Base-by-base conservation (phyloP, 1,140 invertebrate genomes). In the Scaptomyza pallida region DNA sequence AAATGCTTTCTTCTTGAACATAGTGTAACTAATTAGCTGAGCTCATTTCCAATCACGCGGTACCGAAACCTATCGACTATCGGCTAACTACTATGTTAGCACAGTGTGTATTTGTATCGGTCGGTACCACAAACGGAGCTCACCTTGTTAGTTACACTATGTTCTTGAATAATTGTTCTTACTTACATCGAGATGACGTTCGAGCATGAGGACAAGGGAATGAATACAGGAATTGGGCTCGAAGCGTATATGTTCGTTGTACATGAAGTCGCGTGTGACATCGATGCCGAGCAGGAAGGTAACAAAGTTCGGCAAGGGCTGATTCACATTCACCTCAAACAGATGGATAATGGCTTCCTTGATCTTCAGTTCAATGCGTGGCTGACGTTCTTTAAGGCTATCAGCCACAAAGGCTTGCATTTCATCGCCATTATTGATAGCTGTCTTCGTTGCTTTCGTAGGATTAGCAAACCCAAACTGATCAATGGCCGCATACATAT, bases 231-330 rank as follows among this genome's bases (percentile, higher is more conserved):
- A 97, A 0, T 96, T 95, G 68, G 94, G 95, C 12, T 97, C 94
- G 40, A 95, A 50, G 21, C 95, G 26, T 94, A 83, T 94, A 93
- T 90, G 95, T 93, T 3, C 95, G 30, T 93, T 94, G 37, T 71
- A 55, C 78, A 63, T 78, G 19, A 82, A 78, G 10, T 95, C 93
- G 47, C 94, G 94, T 3, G 92, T 91, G 0, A 96, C 92, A 73
- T 97, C 95, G 91, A 98, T 98, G 2, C 97, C 97, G 0, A 98
- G 92, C n/a, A 99, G 92, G 90, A 96, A 97, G 90, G 98, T 97
- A 3, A 96, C 94, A 3, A 99, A 91, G 92, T 98, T 98, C 6
- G 97, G 97, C 17, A 95, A 90, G 1, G 95, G 94, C 48, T 96
- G 94, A 2, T 93, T 93, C 43, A 98, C 92, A 85, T 95, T 95